Evolutionary conservation across 2,888 invertebrate genomes (phyloP), one percentile per base, ranked within the genome.

Genomic region (Meiosimyza platycephala): DNA sequence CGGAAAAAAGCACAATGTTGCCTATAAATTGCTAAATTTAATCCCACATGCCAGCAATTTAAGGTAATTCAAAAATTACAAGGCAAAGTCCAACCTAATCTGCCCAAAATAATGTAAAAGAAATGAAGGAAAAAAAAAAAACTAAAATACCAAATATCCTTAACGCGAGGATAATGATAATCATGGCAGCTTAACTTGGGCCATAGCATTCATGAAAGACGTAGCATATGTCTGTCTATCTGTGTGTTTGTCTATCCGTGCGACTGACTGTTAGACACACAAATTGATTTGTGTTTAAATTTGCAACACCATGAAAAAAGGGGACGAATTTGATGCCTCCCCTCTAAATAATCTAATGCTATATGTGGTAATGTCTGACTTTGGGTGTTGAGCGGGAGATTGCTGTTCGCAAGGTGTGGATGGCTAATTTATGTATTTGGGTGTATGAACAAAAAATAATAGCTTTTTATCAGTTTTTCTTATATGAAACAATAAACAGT

Each of bases 251-350:
- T 52, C 70, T 47, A 63, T 57, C 54, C 52, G 15, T 59, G 70
- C 57, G 68, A 62, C 40, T 40, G 40, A 40, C 47, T 67, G 68
- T 62, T 69, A 73, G 75, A 74, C 72, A 78, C 77, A 76, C 81
- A 84, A 84, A 84, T 84, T 84, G 83, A 84, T 84, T 84, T 84
- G 80, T 79, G 81, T 84, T 84, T 83, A 83, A 82, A 84, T 84
- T 82, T 82, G 79, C 40, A 40, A 40, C 40, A 40, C 40, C 40
- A 40, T 40, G 9, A 40, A 40, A 40, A n/a, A 40, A 40, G 40
- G 40, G 40, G 40, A 9, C 0, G 40, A 6, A 6, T 40, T 40
- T 40, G 40, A 9, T 40, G 40, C 40, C 40, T 40, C 40, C 9
- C 9, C 40, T 40, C 40, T 40, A 40, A 40, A 40, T 40, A 9